Percentiles rank a stretch among this genome's conserved stretches.
These are phyloP conservation scores for Megaptera novaeangliae DNA, from an alignment of 2,113 vertebrate genomes.

Conservation along the genomic window DNA sequence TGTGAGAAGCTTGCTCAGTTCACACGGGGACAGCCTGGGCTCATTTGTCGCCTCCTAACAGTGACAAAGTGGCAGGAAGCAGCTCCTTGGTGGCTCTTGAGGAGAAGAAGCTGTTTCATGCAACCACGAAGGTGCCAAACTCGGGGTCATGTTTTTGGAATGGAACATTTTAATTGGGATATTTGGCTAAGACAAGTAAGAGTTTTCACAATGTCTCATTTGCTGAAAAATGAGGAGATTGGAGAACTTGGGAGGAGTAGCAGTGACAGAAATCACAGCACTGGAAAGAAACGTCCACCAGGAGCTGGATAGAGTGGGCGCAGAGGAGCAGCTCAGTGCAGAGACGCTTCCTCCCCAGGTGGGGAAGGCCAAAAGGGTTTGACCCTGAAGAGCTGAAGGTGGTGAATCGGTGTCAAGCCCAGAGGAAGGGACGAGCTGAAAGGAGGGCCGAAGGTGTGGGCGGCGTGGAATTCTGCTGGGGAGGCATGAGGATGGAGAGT, in stretches of 20 bases:
- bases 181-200: slow-evolving; percentile 42
- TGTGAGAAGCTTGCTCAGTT: not conserved
- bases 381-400: not conserved
- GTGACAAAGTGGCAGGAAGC: slow-evolving; percentile 3
- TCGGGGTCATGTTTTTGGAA: slow-evolving; percentile 4
- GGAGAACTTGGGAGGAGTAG: not conserved
- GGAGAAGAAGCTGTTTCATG: not conserved
- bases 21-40: not conserved
- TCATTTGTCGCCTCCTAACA: not conserved
- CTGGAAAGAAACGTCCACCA: accelerated
- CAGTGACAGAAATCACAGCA: not conserved
- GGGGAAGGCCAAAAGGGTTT: not conserved
- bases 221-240: not conserved
- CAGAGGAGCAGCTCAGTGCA: not conserved
- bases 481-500: not conserved
- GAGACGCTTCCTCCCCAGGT: accelerated
- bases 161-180: slow-evolving; percentile 47
- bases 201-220: not conserved
- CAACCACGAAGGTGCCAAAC: not conserved
- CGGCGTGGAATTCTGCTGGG: no score
- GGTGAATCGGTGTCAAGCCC: not conserved
- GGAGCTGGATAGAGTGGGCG: accelerated
- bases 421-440: not conserved
- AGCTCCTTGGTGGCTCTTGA: not conserved
- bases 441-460: not conserved